Conservation (phyloP, 2,888 invertebrate genomes). For the Lamproptera curius region DNA sequence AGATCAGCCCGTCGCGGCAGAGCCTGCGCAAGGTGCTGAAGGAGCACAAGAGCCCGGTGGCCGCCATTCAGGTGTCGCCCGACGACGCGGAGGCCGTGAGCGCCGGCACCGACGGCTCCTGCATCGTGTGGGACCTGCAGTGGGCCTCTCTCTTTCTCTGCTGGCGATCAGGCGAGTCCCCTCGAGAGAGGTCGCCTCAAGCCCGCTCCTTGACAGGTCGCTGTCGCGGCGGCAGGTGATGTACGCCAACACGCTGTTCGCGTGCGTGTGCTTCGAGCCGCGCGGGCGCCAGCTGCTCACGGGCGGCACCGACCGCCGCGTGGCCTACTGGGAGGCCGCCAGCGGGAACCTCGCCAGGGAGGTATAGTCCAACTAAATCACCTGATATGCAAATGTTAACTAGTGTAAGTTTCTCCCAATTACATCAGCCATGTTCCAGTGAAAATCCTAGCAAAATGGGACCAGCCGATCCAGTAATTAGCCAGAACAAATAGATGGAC, state of each 20-base stretch:
- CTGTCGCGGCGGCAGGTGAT: constrained; percentile 87
- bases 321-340: constrained; percentile 93
- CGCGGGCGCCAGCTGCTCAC: constrained; percentile 88
- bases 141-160: constrained; percentile 47
- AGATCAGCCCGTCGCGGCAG: constrained; percentile 82
- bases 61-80: constrained; percentile 87
- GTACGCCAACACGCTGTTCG: constrained; percentile 91
- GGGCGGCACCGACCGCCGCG: constrained; percentile 90
- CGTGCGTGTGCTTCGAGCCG: constrained; percentile 85
- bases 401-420: no score
- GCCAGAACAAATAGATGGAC: no score
- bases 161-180: no score
- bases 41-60: constrained; percentile 94
- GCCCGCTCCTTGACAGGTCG: constrained; percentile 71
- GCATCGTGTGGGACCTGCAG: constrained; percentile 95
- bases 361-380: no score
- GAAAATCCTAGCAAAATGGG: no score
- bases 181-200: no score
- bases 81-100: constrained; percentile 91
- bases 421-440: no score
- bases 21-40: constrained; percentile 86
- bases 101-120: constrained; percentile 94
- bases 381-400: no score
- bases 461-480: no score
- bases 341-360: constrained; percentile 91